Evolutionary conservation across 2,797 vertebrate genomes (phyloP).

Genomic region (Pyrocephalus nanus): DNA sequence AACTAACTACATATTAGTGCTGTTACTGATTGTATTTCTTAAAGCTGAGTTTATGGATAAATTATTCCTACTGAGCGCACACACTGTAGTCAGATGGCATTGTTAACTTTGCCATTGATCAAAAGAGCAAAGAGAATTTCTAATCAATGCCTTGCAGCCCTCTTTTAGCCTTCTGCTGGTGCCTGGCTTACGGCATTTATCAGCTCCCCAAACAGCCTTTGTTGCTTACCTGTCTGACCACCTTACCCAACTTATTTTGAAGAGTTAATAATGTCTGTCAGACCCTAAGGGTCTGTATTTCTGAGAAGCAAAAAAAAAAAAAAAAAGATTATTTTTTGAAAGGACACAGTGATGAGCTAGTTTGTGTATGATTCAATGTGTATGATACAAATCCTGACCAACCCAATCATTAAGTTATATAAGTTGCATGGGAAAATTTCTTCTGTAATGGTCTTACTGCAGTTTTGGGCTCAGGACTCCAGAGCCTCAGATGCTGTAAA

Average conservation of each 20-base stretch:
- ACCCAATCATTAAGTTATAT: conserved; percentile 22
- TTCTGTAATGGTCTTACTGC: background rate
- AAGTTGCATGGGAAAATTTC: conserved; percentile 2
- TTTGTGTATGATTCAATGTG: conserved; percentile 35
- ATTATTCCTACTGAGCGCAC: conserved; percentile 31
- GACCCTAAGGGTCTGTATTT: background rate
- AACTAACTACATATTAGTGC: conserved; percentile 41
- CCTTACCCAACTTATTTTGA: background rate
- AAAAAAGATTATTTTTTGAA: background rate
- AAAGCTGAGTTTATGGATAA: conserved; percentile 40
- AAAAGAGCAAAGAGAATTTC: conserved; percentile 56
- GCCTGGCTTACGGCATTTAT: background rate
- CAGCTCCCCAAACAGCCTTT: conserved; percentile 34
- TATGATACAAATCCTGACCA: background rate
- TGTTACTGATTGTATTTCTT: conserved; percentile 24
- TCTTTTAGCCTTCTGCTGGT: conserved; percentile 46
- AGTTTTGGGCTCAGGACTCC: background rate
- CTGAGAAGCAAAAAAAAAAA: background rate
- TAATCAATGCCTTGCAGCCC: conserved; percentile 7
- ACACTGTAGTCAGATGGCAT: background rate
- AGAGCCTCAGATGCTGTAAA: background rate
- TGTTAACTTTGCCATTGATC: conserved; percentile 44
- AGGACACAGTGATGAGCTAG: background rate
- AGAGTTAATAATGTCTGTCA: background rate
- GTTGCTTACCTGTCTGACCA: conserved; percentile 16